Evolutionary conservation across 2,888 invertebrate genomes (phyloP).

Genomic region (Gerris lacustris): DNA sequence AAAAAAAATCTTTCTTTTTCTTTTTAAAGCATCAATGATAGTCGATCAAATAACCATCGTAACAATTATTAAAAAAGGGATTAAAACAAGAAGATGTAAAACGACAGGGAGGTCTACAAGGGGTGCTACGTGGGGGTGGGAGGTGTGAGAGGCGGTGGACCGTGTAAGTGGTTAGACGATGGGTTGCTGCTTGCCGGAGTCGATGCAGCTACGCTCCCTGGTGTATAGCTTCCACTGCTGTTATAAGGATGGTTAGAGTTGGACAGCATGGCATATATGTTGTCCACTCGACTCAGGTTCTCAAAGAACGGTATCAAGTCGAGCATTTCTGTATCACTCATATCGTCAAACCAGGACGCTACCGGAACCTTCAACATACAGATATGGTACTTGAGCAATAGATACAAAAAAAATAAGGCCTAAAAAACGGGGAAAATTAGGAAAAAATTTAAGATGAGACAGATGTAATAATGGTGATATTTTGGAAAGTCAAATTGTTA

Average conservation of each 20-base stretch:
- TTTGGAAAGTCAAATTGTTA: no score
- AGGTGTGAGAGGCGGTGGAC: neutral
- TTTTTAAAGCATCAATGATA: no score
- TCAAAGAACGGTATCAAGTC: conserved; percentile 98
- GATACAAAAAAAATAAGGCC: no score
- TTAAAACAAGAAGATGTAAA: neutral
- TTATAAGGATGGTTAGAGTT: conserved; percentile 81
- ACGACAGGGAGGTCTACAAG: neutral
- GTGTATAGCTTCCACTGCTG: conserved; percentile 26
- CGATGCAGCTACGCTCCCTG: neutral
- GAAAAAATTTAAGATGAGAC: no score
- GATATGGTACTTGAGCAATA: neutral
- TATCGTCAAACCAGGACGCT: conserved; percentile 99
- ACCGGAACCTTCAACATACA: conserved; percentile 69
- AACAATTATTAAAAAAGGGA: neutral
- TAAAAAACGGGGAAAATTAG: no score
- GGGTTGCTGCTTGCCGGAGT: neutral
- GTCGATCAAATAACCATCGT: no score
- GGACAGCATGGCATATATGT: conserved; percentile 88
- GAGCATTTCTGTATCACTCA: conserved; percentile 89
- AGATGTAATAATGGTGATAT: no score
- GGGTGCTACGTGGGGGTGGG: conserved; percentile 7
- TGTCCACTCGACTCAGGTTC: conserved; percentile 89
- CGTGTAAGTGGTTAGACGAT: neutral
- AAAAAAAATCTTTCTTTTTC: no score